Conservation (phyloP, 2,113 vertebrate species). For the Myrmophylax atrothorax region DNA sequence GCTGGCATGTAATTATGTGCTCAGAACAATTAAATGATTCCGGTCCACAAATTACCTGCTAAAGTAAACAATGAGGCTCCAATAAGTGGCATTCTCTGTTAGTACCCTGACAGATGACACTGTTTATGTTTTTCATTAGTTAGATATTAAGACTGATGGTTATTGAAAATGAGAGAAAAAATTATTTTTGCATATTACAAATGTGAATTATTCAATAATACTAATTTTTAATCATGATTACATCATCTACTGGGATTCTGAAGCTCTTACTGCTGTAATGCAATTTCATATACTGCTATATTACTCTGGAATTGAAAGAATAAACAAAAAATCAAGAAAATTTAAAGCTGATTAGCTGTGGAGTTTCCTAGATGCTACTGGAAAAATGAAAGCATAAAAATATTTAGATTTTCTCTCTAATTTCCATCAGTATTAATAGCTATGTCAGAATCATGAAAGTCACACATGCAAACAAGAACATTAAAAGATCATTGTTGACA, state of each 20-base stretch:
- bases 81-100: conserved; percentile 70
- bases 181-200: conserved; percentile 66
- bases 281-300: background rate
- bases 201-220: conserved; percentile 71
- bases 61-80: conserved; percentile 81
- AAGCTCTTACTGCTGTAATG: conserved; percentile 1
- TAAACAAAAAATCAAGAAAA: background rate
- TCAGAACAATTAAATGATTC: conserved; percentile 82
- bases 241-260: conserved; percentile 62
- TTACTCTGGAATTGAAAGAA: background rate
- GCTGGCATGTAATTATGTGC: conserved; percentile 83
- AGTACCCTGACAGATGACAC: conserved; percentile 69
- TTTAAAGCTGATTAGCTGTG: background rate
- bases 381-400: conserved; percentile 8
- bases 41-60: conserved; percentile 83
- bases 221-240: conserved; percentile 69
- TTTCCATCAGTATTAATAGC: conserved; percentile 66
- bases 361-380: background rate
- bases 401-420: conserved; percentile 47
- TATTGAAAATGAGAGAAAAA: conserved; percentile 69
- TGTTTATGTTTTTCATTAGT: conserved; percentile 70
- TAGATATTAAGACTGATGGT: conserved; percentile 73
- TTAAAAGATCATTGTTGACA: conserved; percentile 25
- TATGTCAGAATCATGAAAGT: background rate
- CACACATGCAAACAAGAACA: conserved; percentile 11